A percentile compares a stretch with the other conserved stretches of the same genome.
phyloP scores from a whole-genome alignment of 2,888 invertebrate species.

The Melipona beecheii region DNA sequence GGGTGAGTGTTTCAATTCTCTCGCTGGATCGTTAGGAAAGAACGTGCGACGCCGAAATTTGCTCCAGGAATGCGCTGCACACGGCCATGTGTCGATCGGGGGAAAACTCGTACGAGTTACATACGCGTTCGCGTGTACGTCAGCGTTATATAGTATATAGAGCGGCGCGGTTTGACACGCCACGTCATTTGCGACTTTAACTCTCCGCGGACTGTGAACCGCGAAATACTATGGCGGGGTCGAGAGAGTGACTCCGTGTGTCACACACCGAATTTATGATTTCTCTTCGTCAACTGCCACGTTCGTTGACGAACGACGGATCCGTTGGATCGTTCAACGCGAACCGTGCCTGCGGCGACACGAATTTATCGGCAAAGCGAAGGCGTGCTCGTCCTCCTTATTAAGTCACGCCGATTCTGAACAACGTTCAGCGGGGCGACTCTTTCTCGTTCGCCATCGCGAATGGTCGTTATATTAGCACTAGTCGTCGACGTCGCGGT shows the following conservation, averaged over 20 bases:
- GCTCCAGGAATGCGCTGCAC: not conserved
- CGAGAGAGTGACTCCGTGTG: not conserved
- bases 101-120: slow-evolving; percentile 30
- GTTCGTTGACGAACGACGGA: not conserved
- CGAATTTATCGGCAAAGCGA: slow-evolving; percentile 41
- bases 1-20: slow-evolving; percentile 73
- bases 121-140: slow-evolving; percentile 42
- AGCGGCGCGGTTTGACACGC: slow-evolving; percentile 51
- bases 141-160: slow-evolving; percentile 18
- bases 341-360: slow-evolving; percentile 26
- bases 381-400: slow-evolving; percentile 54
- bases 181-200: slow-evolving; percentile 52
- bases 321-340: slow-evolving; percentile 1
- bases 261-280: not conserved
- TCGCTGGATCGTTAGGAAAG: no score
- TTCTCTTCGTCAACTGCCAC: not conserved
- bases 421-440: slow-evolving; percentile 20
- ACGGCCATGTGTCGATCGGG: slow-evolving; percentile 36
- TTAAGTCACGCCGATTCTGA: slow-evolving; percentile 58
- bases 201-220: not conserved
- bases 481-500: slow-evolving; percentile 35
- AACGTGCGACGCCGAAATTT: not conserved
- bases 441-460: slow-evolving; percentile 11
- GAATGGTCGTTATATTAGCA: not conserved
- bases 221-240: not conserved